Evolutionary conservation across 2,888 invertebrate genomes (phyloP), one percentile per base, ranked within the genome.

Genomic region (Chydorus sphaericus): DNA sequence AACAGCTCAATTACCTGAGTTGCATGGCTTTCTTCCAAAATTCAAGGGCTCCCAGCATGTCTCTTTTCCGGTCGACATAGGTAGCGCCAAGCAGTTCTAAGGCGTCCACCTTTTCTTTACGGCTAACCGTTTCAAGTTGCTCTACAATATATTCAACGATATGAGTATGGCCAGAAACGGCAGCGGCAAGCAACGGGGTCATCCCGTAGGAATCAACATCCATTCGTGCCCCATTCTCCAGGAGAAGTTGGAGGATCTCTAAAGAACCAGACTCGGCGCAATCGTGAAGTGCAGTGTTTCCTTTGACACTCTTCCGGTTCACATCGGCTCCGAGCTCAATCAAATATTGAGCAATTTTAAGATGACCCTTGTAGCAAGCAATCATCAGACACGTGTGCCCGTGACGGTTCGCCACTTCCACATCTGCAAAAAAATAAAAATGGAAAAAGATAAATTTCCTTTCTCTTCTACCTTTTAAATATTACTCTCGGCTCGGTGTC

Each of bases 341-440:
- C 56, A 96, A 77, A 73, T 85, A 94, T 66, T 85, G 84, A 54
- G 91, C 92, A 67, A 96, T 93, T 66, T 81, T 79, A 62, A 83
- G 81, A 73, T 96, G 93, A 55, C 92, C 90, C 70, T 93, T 92
- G 73, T 91, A 96, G 71, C 93, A 94, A 49, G 94, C 90, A 60
- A 97, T 97, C 96, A 97, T 97, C 31, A 97, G 76, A 67, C 94
- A 94, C 14, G 96, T 96, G 73, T 97, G 96, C 1, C 90, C 91
- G 69, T 91, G 90, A 60, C 90, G 79, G 70, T 97, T 97, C 23
- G 93, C 90, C 67, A 93, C 84, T 75, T 96, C 94, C 68, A 96
- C 86, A 72, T 96, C 92, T 78, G 78, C 3, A 73, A 73, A 39
- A 26, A 52, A 54, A 52, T 14, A 18, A 31, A 26, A 31, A 44